Conservation (phyloP, 37 sponge, comb jelly and placozoan genomes). For the Mnemiopsis leidyi region DNA sequence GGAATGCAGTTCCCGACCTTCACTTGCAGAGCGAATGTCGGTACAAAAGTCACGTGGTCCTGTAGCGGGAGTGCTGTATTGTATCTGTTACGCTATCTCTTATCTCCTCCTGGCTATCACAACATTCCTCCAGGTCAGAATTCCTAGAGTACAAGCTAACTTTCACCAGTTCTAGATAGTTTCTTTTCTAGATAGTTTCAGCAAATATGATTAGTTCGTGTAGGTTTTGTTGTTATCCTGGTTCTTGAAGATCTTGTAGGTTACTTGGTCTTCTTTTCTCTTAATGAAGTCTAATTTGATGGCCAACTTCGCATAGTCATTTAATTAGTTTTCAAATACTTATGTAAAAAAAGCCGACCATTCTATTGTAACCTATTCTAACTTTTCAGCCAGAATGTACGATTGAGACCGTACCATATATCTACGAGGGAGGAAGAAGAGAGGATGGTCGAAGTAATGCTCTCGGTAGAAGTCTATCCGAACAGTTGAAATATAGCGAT, state of each 20-base stretch:
- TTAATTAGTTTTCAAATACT: too few species aligned
- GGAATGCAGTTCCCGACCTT: background rate
- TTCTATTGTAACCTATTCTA: too few species aligned
- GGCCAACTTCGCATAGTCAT: too few species aligned
- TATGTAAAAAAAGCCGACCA: too few species aligned
- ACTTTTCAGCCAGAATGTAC: conserved; percentile 42
- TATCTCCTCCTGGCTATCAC: conserved; percentile 25
- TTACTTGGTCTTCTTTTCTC: background rate
- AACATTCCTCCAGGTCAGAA: background rate
- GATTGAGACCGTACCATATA: conserved; percentile 13
- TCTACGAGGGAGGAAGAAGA: background rate
- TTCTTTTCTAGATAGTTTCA: too few species aligned
- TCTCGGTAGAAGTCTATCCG: conserved; percentile 3
- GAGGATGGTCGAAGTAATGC: background rate
- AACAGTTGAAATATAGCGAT: background rate
- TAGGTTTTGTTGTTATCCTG: too few species aligned
- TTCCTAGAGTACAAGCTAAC: too few species aligned
- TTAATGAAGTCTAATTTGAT: too few species aligned
- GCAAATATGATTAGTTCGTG: too few species aligned
- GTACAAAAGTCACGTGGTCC: conserved; percentile 66
- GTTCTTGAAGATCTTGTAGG: too few species aligned
- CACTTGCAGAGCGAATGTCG: background rate
- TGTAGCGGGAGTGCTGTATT: conserved; percentile 74
- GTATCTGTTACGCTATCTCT: conserved; percentile 55
- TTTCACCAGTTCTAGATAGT: too few species aligned